A percentile compares a stretch with the other conserved stretches of the same genome.
These are phyloP conservation scores for Anadara kagoshimensis DNA, from an alignment of 1,140 invertebrate species.

Conservation along the genomic window DNA sequence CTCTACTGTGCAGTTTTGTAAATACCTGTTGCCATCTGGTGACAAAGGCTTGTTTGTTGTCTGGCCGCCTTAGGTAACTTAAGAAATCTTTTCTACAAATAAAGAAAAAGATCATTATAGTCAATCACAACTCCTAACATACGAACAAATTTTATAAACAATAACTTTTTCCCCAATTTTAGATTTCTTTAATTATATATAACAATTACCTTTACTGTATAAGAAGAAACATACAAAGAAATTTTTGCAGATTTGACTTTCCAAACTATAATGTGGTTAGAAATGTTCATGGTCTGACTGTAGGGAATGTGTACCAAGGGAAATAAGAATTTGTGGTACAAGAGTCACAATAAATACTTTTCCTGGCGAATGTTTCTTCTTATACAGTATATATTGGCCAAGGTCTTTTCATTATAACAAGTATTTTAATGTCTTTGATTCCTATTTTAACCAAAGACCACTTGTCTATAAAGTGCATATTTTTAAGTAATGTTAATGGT, in stretches of 20 bases:
- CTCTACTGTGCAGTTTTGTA: not conserved
- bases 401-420: too few relatives aligned
- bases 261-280: too few relatives aligned
- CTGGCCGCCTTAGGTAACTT: conserved; percentile 67
- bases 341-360: too few relatives aligned
- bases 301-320: too few relatives aligned
- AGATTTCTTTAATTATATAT: not conserved
- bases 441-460: too few relatives aligned
- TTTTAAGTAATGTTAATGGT: too few relatives aligned
- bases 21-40: conserved; percentile 72
- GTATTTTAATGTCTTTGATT: too few relatives aligned
- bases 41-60: conserved; percentile 72
- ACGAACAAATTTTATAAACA: not conserved
- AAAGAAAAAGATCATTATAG: not conserved
- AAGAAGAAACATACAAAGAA: not conserved
- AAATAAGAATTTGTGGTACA: too few relatives aligned
- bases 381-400: too few relatives aligned
- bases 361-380: too few relatives aligned
- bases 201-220: not conserved
- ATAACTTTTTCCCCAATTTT: not conserved
- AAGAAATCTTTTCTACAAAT: conserved; percentile 67
- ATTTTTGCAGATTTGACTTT: not conserved
- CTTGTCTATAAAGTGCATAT: too few relatives aligned
- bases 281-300: too few relatives aligned
- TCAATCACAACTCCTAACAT: not conserved